Evolutionary conservation across 2,888 invertebrate genomes (phyloP).

Genomic region (Troides helena): DNA sequence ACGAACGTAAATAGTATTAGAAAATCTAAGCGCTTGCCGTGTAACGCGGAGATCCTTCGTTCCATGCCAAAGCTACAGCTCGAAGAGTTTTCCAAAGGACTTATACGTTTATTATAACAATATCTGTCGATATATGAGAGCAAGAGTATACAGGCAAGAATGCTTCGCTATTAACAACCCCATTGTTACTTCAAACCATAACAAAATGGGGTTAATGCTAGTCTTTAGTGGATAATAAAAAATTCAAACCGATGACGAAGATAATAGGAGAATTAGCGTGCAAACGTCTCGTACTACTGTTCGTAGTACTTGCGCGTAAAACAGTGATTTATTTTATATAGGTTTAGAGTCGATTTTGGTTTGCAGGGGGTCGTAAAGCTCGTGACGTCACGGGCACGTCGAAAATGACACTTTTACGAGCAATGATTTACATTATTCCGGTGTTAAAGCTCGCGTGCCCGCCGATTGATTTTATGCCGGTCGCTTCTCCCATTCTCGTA

Average conservation of each 20-base stretch:
- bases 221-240: slow-evolving; percentile 43
- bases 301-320: slow-evolving; percentile 34
- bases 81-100: too few relatives aligned
- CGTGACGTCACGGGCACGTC: slow-evolving; percentile 76
- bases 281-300: slow-evolving; percentile 53
- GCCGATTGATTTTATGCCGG: slow-evolving; percentile 78
- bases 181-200: too few relatives aligned
- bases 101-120: too few relatives aligned
- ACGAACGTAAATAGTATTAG: not conserved
- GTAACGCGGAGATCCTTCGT: too few relatives aligned
- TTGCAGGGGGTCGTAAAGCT: slow-evolving; percentile 36
- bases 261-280: slow-evolving; percentile 66
- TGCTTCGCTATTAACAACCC: too few relatives aligned
- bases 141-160: too few relatives aligned
- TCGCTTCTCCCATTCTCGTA: slow-evolving; percentile 73
- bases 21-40: too few relatives aligned
- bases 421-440: slow-evolving; percentile 78
- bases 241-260: slow-evolving; percentile 61
- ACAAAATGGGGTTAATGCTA: too few relatives aligned
- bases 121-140: too few relatives aligned
- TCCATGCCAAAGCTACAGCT: too few relatives aligned
- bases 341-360: slow-evolving; percentile 41
- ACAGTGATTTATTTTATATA: slow-evolving; percentile 40
- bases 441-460: slow-evolving; percentile 76
- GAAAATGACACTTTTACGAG: slow-evolving; percentile 79